Evolutionary conservation across 1,140 invertebrate genomes (phyloP), one percentile per base, ranked within the genome.

Genomic region (Papilio glaucus): DNA sequence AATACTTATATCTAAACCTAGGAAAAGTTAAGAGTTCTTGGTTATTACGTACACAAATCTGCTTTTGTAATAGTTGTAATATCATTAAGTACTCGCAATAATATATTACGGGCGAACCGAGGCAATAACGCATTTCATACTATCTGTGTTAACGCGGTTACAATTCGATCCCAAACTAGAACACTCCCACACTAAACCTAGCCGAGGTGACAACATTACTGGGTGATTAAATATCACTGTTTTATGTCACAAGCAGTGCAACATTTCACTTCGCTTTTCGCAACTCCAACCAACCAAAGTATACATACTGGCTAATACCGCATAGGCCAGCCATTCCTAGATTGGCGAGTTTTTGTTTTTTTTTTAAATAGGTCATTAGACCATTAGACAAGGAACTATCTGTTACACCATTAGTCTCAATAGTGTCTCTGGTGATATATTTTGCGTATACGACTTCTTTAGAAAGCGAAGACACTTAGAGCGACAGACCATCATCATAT

Each of bases 211-310:
- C 62, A 65, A 65, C 62, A 65, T 41, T 65, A 65, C 62, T 65
- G 37, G 8, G 37, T 65, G 62, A 65, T 65, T 65, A 65, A 65
- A 41, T 65, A 41, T 41, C 38, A 65, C 62, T 38, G 62, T 65
- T 65, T 39, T 65, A 65, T 65, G 62, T 39, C 62, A 65, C 62
- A 65, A 65, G 37, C 10, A 37, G 37, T 53, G 61, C n/a, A 62
- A 37, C 8, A 38, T 62, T 62, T 21, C 15, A 38, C 12, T 65
- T 18, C 10, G 6, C 9, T 39, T 65, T 65, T 21, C 37, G 37
- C 10, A 65, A 21, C 37, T 38, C 18, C 33, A 18, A 62, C 4
- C 1, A 18, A 13, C n/a, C n/a, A n/a, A n/a, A n/a, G n/a, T n/a
- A n/a, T n/a, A n/a, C n/a, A n/a, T n/a, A n/a, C n/a, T n/a, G n/a